These are phyloP conservation scores for Pseudolycoriella hygida DNA, from an alignment of 2,888 invertebrate genomes.

Conservation along the genomic window DNA sequence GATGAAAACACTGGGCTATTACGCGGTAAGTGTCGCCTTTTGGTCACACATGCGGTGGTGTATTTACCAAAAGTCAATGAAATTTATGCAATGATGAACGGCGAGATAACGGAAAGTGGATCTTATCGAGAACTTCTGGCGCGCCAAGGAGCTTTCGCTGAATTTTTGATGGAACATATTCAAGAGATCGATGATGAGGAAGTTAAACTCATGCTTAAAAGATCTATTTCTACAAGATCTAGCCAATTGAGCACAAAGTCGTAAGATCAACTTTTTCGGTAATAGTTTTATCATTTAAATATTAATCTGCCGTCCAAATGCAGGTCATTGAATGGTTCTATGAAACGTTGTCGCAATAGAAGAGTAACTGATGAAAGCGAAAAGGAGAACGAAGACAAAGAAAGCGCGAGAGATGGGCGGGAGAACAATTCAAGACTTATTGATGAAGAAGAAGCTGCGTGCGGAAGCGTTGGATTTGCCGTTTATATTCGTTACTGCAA, in stretches of 20 bases:
- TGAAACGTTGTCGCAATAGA: conserved; percentile 29
- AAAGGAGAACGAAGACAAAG: conserved; percentile 19
- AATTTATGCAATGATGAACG: conserved; percentile 77
- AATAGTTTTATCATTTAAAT: too few species aligned
- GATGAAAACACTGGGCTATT: conserved; percentile 58
- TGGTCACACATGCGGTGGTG: conserved; percentile 91
- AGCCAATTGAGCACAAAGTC: too few species aligned
- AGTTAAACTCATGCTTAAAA: conserved; percentile 9
- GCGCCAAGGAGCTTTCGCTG: conserved; percentile 69
- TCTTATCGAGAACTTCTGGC: conserved; percentile 46
- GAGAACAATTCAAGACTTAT: conserved; percentile 53
- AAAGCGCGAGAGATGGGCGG: conserved; percentile 27
- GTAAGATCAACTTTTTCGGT: too few species aligned
- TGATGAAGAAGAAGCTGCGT: conserved; percentile 78
- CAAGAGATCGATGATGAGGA: conserved; percentile 43
- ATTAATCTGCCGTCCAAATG: too few species aligned
- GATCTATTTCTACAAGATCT: too few species aligned
- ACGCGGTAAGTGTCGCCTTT: conserved; percentile 62
- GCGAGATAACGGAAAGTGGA: conserved; percentile 75
- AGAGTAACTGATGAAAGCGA: conserved; percentile 20
- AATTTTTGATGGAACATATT: conserved; percentile 63
- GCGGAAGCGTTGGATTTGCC: conserved; percentile 74
- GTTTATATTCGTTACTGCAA: conserved; percentile 81
- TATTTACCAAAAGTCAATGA: conserved; percentile 80
- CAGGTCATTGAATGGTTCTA: conserved; percentile 34